phyloP scores from a whole-genome alignment of 2,888 invertebrate species.

The Thera britannica region DNA sequence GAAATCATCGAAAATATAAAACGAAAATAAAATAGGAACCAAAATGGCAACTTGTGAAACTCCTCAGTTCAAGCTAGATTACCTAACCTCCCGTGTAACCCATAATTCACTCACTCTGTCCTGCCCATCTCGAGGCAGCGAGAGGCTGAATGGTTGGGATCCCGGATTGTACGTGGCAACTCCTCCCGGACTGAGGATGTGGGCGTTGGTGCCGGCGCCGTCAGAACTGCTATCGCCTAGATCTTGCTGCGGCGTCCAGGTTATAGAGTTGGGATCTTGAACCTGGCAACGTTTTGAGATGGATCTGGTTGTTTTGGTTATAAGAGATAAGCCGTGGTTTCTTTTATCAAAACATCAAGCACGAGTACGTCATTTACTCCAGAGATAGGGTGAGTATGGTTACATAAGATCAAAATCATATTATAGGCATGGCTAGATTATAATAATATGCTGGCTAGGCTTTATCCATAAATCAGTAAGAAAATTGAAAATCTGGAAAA shows the following conservation, averaged over 20 bases:
- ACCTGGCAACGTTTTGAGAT: constrained; percentile 33
- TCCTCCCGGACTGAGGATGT: constrained; percentile 39
- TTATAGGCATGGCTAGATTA: too few relatives aligned
- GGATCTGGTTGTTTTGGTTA: background rate
- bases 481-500: too few relatives aligned
- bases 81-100: constrained; percentile 69
- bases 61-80: constrained; percentile 10
- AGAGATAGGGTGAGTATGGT: too few relatives aligned
- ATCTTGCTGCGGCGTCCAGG: constrained; percentile 95
- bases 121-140: constrained; percentile 87
- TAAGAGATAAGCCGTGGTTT: too few relatives aligned
- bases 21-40: constrained; percentile 8
- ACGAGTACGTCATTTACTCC: too few relatives aligned
- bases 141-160: constrained; percentile 90
- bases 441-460: too few relatives aligned
- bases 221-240: constrained; percentile 88
- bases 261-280: constrained; percentile 49
- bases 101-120: constrained; percentile 65
- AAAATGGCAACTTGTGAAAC: constrained; percentile 18
- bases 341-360: too few relatives aligned
- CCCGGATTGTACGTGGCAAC: constrained; percentile 72
- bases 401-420: too few relatives aligned
- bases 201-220: constrained; percentile 57
- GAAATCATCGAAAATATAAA: constrained; percentile 1
- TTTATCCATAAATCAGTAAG: too few relatives aligned